Evolutionary conservation across 2,797 vertebrate genomes (phyloP), one percentile per base, ranked within the genome.

Genomic region (Pipistrellus nathusii): DNA sequence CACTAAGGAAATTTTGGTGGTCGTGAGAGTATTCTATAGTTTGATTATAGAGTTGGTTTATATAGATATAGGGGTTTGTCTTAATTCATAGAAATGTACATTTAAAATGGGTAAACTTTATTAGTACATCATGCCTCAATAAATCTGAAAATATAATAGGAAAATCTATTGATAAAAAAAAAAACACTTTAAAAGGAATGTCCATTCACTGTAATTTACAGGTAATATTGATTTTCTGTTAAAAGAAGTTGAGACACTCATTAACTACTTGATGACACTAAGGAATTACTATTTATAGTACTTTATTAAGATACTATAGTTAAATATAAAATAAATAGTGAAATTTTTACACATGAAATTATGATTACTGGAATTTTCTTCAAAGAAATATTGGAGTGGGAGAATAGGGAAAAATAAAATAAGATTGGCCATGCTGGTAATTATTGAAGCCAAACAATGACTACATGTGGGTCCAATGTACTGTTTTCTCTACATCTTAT

Each of bases 201-300:
- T 53, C 25, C 44, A 0, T 10, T n/a, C 13, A 85, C 15, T 51
- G 20, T 85, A 30, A 77, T 46, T 3, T 15, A 55, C 38, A 4
- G 38, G 38, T 38, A 18, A 38, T 82, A 23, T 35, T 84, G 7
- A 55, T 46, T 87, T 81, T 30, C 27, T 85, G 32, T 66, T 85
- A 38, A 88, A 55, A 48, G 69, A 41, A 76, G 32, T 82, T 78
- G 25, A 87, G 48, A 80, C 44, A 75, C 38, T 59, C n/a, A 73
- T n/a, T 59, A n/a, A 32, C 38, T 82, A 85, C 78, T 83, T 93
- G 59, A 86, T 92, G 23, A 72, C 27, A 69, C 88, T 88, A 93
- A 89, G 20, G 25, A 57, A 90, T 69, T 89, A 68, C 17, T 83
- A 7, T 72, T 46, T 78, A 5, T 78, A 59, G 46, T 82, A 85